Percentiles rank a stretch among this genome's conserved stretches.
phyloP scores from a whole-genome alignment of 2,797 vertebrate genomes.

The Dryobates pubescens region DNA sequence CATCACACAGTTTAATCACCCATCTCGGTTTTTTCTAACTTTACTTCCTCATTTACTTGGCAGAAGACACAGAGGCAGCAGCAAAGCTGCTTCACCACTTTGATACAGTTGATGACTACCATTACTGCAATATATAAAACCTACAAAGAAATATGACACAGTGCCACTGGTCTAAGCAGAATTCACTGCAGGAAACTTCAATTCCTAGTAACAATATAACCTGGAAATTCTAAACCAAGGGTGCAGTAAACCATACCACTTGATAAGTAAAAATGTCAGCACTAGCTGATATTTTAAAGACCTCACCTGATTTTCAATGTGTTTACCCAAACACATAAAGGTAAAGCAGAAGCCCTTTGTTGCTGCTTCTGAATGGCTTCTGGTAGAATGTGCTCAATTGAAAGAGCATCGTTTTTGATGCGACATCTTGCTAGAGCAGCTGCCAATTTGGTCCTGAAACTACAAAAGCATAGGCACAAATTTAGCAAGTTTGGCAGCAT shows the following conservation, averaged over 20 bases:
- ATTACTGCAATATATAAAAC: background rate
- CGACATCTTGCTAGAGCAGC: conserved; percentile 88
- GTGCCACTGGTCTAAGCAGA: background rate
- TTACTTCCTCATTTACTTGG: background rate
- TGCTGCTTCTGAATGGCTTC: conserved; percentile 83
- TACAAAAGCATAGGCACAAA: conserved; percentile 52
- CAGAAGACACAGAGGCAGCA: background rate
- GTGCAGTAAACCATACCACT: background rate
- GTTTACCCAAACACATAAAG: conserved; percentile 89
- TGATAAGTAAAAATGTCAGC: background rate
- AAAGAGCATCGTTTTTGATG: conserved; percentile 85
- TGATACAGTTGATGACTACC: background rate
- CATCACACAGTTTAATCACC: background rate
- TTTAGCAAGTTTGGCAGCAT: background rate
- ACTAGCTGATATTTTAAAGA: background rate
- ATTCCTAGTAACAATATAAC: background rate
- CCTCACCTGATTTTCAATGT: conserved; percentile 75
- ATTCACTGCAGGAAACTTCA: background rate
- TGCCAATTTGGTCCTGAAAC: conserved; percentile 88
- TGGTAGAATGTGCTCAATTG: conserved; percentile 85
- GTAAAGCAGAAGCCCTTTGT: conserved; percentile 81
- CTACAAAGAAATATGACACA: background rate
- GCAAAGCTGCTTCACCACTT: background rate
- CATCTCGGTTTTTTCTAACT: background rate
- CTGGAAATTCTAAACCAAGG: background rate